Conservation (phyloP, 2,797 vertebrate species). For the Gambelia wislizenii region DNA sequence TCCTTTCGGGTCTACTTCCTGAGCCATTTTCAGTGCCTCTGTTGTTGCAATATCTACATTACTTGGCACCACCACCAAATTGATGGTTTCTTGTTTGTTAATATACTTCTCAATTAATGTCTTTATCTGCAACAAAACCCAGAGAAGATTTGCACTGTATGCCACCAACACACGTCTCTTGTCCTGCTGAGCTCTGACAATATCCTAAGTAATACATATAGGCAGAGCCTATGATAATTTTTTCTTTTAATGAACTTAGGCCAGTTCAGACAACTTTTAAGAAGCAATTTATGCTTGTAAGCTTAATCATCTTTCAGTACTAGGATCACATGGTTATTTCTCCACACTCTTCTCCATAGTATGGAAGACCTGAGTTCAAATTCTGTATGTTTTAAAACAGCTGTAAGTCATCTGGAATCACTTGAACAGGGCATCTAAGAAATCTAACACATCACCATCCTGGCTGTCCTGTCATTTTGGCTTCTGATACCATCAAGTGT, state of each 20-base stretch:
- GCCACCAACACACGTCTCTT: no score
- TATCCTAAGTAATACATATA: background rate
- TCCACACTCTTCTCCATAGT: no score
- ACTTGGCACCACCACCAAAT: conserved; percentile 89
- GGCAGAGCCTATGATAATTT: background rate
- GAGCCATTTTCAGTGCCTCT: conserved; percentile 91
- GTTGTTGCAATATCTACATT: conserved; percentile 94
- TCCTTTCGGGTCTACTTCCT: conserved; percentile 85
- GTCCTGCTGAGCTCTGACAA: no score
- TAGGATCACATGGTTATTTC: background rate
- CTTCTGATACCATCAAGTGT: no score
- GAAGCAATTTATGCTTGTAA: background rate
- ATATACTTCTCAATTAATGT: conserved; percentile 83
- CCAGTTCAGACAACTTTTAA: background rate
- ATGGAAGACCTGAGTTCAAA: no score
- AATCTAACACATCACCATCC: no score
- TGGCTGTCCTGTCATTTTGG: no score
- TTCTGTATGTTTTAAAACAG: no score
- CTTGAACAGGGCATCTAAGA: no score
- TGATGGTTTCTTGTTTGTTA: conserved; percentile 87
- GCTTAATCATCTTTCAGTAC: no score
- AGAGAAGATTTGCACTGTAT: background rate
- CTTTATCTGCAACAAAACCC: conserved; percentile 82
- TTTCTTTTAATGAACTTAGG: background rate
- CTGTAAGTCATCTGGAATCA: no score